These are phyloP conservation scores for Brachyhypopomus occidentalis DNA, from an alignment of 2,113 vertebrate species.

Conservation along the genomic window DNA sequence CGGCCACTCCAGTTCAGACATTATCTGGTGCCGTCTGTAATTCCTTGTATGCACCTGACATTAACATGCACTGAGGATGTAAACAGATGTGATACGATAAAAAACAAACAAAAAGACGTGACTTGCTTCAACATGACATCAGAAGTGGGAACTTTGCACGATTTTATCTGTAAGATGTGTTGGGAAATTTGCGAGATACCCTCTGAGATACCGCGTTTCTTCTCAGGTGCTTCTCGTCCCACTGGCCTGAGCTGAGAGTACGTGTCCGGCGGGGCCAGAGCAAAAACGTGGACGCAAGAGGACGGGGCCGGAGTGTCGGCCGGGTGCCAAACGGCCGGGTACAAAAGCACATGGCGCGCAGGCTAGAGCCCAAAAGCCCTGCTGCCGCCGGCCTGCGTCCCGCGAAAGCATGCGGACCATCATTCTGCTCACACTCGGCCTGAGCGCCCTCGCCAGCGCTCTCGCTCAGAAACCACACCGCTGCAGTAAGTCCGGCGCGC, in stretches of 20 bases:
- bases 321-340: neutral
- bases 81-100: slow-evolving; percentile 6
- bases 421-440: slow-evolving; percentile 31
- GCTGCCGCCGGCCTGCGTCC: neutral
- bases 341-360: neutral
- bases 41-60: slow-evolving; percentile 35
- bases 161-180: neutral
- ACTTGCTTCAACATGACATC: slow-evolving; percentile 27
- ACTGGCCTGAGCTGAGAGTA: neutral
- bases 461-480: slow-evolving; percentile 47
- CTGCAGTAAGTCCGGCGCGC: slow-evolving; percentile 53
- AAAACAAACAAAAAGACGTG: slow-evolving; percentile 9
- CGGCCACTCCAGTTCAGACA: slow-evolving; percentile 30
- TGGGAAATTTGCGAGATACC: neutral
- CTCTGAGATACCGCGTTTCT: no score
- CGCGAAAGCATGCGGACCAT: slow-evolving; percentile 40
- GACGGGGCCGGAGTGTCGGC: neutral
- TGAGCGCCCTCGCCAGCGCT: slow-evolving; percentile 30
- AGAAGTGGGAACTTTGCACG: neutral
- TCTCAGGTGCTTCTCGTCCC: neutral
- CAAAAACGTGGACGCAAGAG: slow-evolving; percentile 6
- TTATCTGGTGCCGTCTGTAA: slow-evolving; percentile 39
- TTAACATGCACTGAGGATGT: neutral
- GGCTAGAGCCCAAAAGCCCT: neutral
- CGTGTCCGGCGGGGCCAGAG: neutral